These are phyloP conservation scores for Idaea straminata DNA, from an alignment of 2,888 invertebrate genomes.

Conservation along the genomic window DNA sequence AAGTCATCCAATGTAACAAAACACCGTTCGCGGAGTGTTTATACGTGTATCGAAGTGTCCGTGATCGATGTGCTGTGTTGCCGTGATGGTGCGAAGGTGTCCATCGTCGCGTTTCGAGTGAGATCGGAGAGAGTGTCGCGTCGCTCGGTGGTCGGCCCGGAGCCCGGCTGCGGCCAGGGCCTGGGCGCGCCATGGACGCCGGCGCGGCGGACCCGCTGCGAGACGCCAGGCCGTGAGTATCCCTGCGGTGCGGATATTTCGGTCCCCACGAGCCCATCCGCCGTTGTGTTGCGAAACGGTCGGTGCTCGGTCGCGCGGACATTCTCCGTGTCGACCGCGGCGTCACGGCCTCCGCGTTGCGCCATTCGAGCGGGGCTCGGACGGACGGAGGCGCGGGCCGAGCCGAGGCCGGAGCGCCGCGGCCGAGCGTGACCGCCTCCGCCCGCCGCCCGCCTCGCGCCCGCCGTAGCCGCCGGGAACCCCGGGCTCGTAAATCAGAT, in stretches of 20 bases:
- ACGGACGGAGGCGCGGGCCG: conserved; percentile 61
- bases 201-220: conserved; percentile 75
- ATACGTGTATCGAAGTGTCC: conserved; percentile 71
- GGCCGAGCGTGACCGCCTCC: conserved; percentile 73
- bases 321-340: conserved; percentile 74
- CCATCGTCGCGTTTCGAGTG: conserved; percentile 74
- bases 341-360: conserved; percentile 79
- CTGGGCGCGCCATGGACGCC: conserved; percentile 78
- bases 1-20: conserved; percentile 81
- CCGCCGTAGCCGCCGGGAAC: conserved; percentile 39
- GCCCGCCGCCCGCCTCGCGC: conserved; percentile 37
- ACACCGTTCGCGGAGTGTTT: conserved; percentile 79
- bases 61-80: conserved; percentile 76
- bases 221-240: conserved; percentile 79
- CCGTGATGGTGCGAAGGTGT: conserved; percentile 77
- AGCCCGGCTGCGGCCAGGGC: conserved; percentile 77
- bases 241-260: conserved; percentile 63
- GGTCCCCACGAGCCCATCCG: conserved; percentile 66
- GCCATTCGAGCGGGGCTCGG: conserved; percentile 62
- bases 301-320: conserved; percentile 66
- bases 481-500: conserved; percentile 64
- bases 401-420: conserved; percentile 60
- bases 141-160: conserved; percentile 74
- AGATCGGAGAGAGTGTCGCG: conserved; percentile 76
- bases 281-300: conserved; percentile 77